Base-by-base conservation (phyloP, 2,888 invertebrate species). In the Drosophila anceps region DNA sequence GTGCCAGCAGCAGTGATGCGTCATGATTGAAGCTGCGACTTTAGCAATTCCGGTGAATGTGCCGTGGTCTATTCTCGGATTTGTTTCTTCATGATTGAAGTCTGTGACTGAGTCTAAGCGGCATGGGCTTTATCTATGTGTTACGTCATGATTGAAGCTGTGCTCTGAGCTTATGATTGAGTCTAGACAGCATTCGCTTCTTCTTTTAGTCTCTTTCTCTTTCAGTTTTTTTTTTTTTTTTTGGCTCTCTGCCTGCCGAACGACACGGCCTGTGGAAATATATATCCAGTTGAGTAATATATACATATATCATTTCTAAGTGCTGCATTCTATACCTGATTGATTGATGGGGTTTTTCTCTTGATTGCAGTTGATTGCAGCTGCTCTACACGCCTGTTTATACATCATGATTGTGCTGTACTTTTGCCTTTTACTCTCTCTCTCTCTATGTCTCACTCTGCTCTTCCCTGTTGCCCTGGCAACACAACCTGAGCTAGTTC, bases 231-330 rank as follows among this genome's bases (percentile, higher is more conserved):
- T 3, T 18, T 18, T 31, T 4, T 18, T 31, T 51, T 4, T 8
- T 53, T 53, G 51, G 35, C 51, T 53, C 35, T 53, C 2, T 5
- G 51, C 51, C 50, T 50, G 50, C 50, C 50, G 50, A 50, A 13
- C 50, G 50, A 50, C 50, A 50, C 50, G 50, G 50, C 50, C 50
- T 50, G 50, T 13, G 20, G 13, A 8, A 50, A 50, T 18, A 29
- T 27, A n/a, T n/a, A 29, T 29, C 27, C 29, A 31, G n/a, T 18
- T 12, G 8, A 5, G n/a, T 6, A 12, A n/a, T 10, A 9, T 3
- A n/a, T n/a, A n/a, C n/a, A 12, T 48, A 12, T 10, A n/a, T 24
- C 29, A 29, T 6, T 8, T 48, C 3, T n/a, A 31, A 10, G 1
- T 35, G 35, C 3, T 48, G 0, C 5, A n/a, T 29, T 48, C n/a